Evolutionary conservation across 2,113 vertebrate genomes (phyloP), one percentile per base, ranked within the genome.

Genomic region (Pica pica): DNA sequence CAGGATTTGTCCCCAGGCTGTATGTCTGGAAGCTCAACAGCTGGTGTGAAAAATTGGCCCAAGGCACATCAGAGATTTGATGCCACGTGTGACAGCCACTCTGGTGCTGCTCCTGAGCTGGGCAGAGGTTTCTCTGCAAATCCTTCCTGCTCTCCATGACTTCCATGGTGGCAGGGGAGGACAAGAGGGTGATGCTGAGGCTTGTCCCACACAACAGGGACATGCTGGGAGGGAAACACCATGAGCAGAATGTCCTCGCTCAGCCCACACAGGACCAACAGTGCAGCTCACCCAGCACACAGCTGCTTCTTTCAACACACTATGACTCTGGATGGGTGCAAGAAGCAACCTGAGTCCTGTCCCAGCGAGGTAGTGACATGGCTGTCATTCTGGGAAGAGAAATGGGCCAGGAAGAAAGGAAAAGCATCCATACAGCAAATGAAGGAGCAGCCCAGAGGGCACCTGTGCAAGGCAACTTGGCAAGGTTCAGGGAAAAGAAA

Each of bases 81-180:
- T 10, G 11, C 23, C 9, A 1, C 0, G 0, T 33, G 37, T 6
- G 4, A 39, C 28, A 41, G 27, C 44, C 10, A 4, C 3, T 0
- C n/a, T 65, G 35, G 10, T 22, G 41, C 57, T 69, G 79, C 33
- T 70, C 11, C 18, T 55, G 57, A 57, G 57, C 35, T 56, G 61
- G 47, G 31, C 4, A 10, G 56, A 33, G 23, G 17, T 44, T 89
- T 73, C 69, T 81, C 42, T 9, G 2, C 20, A 79, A 42, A 73
- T 20, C 28, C 12, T 75, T 13, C 53, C 6, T 4, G 16, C 31
- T 70, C 19, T 53, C 23, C 2, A 2, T 16, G 11, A 26, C 37
- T 57, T 82, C 52, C 7, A 2, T 10, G 30, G 15, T 60, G 57
- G 46, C 13, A 46, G 12, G 23, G 24, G 44, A 91, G 55, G 68